Conservation (phyloP, 2,113 vertebrate genomes). For the Trematomus loennbergii region DNA sequence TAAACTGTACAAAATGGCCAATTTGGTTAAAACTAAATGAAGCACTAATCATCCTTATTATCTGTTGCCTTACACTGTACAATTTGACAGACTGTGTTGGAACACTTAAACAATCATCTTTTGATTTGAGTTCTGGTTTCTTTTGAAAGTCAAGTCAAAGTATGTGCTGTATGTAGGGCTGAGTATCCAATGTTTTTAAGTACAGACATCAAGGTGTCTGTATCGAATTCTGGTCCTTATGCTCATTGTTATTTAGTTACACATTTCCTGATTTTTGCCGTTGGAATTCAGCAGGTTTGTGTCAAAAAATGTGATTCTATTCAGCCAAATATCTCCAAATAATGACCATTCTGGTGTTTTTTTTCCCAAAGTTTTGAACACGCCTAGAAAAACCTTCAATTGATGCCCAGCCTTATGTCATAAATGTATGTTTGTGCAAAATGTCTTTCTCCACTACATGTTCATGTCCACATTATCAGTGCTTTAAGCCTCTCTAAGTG, state of each 20-base stretch:
- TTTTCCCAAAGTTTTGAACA: too few species aligned
- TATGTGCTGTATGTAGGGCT: not conserved
- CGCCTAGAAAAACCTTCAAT: not conserved
- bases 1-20: slow-evolving; percentile 11
- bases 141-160: not conserved
- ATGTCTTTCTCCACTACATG: not conserved
- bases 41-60: slow-evolving; percentile 18
- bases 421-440: not conserved
- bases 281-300: not conserved
- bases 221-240: not conserved
- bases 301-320: not conserved
- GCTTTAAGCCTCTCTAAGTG: slow-evolving; percentile 60
- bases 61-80: slow-evolving; percentile 39
- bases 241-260: not conserved
- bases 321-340: not conserved
- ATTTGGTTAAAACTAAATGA: slow-evolving; percentile 1
- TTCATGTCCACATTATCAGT: slow-evolving; percentile 43
- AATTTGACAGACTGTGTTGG: slow-evolving; percentile 1
- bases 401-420: slow-evolving; percentile 8
- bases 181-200: not conserved
- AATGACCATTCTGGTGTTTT: not conserved
- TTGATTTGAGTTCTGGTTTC: not conserved
- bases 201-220: not conserved
- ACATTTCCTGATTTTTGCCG: not conserved
- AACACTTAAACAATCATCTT: slow-evolving; percentile 20